Percentiles rank a stretch among this genome's conserved stretches.
These are phyloP conservation scores for Melipona bicolor DNA, from an alignment of 2,888 invertebrate genomes.

Conservation along the genomic window DNA sequence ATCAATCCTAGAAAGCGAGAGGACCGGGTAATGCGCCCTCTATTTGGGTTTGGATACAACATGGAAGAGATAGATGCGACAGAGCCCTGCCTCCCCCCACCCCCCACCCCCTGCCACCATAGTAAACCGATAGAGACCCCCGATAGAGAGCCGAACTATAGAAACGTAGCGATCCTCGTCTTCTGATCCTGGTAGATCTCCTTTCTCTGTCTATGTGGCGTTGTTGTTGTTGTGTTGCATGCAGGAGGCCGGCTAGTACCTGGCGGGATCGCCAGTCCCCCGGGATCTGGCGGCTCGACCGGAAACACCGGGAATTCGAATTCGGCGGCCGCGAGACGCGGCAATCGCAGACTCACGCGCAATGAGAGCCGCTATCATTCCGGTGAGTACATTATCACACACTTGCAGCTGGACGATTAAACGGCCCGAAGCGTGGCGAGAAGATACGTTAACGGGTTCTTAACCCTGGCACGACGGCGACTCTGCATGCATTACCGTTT, in stretches of 20 bases:
- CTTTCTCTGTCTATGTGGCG: conserved; percentile 78
- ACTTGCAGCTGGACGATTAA: conserved; percentile 34
- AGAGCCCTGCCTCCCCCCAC: too few species aligned
- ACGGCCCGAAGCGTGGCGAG: conserved; percentile 18
- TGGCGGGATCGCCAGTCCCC: conserved; percentile 82
- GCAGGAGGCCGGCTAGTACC: conserved; percentile 83
- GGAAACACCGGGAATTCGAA: conserved; percentile 80
- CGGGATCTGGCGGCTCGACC: conserved; percentile 85
- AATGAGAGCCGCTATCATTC: conserved; percentile 98
- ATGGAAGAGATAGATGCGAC: too few species aligned
- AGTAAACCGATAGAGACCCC: too few species aligned
- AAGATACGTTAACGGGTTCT: conserved; percentile 44
- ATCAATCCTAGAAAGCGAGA: too few species aligned
- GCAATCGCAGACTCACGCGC: conserved; percentile 95
- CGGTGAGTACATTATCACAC: conserved; percentile 88
- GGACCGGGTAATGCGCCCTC: too few species aligned
- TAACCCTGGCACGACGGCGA: conserved; percentile 49
- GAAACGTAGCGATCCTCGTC: background rate
- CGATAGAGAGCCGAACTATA: background rate
- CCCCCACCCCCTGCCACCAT: too few species aligned
- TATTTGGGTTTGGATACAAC: too few species aligned
- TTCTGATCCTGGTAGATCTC: conserved; percentile 18
- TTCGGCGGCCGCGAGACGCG: conserved; percentile 88
- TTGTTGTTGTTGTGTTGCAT: conserved; percentile 84
- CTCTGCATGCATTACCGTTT: conserved; percentile 12